phyloP scores from a whole-genome alignment of 2,797 vertebrate genomes.

The Eulemur albifrons region DNA sequence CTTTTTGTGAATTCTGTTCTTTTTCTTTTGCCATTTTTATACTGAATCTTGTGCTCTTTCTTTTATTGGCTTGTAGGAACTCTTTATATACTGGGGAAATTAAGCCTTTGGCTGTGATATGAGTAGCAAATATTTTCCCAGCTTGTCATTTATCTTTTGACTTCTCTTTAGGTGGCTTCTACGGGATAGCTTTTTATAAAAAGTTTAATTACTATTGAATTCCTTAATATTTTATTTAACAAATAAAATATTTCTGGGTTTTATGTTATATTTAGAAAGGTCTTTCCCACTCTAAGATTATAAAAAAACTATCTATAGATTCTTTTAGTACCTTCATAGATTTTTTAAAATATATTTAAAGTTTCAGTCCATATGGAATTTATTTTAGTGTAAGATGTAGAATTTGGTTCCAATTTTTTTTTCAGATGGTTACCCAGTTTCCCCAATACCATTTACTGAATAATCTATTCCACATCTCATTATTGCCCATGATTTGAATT shows the following conservation, averaged over 20 bases:
- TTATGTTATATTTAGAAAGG: slow-evolving; percentile 1
- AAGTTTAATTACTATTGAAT: background rate
- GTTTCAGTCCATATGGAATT: background rate
- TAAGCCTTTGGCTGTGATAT: background rate
- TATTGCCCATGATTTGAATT: background rate
- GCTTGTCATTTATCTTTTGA: slow-evolving; percentile 12
- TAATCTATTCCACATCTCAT: background rate
- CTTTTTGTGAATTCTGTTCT: background rate
- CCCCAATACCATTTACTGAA: background rate
- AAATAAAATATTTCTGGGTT: background rate
- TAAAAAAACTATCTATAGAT: slow-evolving; percentile 25
- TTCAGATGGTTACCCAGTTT: background rate
- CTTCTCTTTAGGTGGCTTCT: background rate
- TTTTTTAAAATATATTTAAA: background rate
- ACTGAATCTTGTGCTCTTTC: background rate
- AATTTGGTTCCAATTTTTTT: slow-evolving; percentile 23
- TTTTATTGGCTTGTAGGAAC: background rate
- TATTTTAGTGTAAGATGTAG: background rate
- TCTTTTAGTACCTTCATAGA: background rate
- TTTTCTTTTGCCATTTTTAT: slow-evolving; percentile 6
- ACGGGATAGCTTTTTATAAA: background rate
- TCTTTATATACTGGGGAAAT: slow-evolving; percentile 14
- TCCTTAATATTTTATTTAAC: slow-evolving; percentile 25
- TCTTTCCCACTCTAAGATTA: background rate
- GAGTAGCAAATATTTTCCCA: background rate